Evolutionary conservation across 2,113 vertebrate genomes (phyloP), one percentile per base, ranked within the genome.

Genomic region (Tenebrosternarchus preto): DNA sequence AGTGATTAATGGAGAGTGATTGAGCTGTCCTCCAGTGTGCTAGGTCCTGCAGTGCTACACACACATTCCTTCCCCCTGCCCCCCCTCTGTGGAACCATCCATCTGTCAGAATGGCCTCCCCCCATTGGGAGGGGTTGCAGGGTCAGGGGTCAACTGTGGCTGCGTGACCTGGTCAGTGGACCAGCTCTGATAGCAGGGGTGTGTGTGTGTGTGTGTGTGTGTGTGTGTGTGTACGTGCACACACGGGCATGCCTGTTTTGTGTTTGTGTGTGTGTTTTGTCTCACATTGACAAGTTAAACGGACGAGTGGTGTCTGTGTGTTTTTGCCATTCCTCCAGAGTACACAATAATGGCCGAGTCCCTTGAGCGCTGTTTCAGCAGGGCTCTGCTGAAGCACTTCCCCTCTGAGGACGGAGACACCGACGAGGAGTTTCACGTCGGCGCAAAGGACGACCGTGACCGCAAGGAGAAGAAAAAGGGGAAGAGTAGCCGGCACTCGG

Each of bases 261-360:
- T 36, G 31, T 78, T 9, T 79, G 8, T 59, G 17, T 33, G 67
- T 79, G 12, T 64, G 50, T 72, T 29, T 20, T 64, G 69, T 56
- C 24, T 72, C 69, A 20, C 50, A 29, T 59, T 53, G 29, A 12
- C 22, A 9, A 25, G 8, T 50, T 75, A 72, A 80, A 15, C 72
- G 5, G 56, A 50, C 66, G 77, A 27, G 63, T 20, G 16, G 19
- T 78, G 63, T 84, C 75, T 77, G 27, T 80, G 29, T 60, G 25
- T 78, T 56, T n/a, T 84, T 76, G 76, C 25, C 68, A n/a, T 36
- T 39, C 81, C 67, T 36, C 1, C 88, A 99, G 98, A 99, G 31
- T 99, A 99, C 85, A 98, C 96, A 5, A 93, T 95, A 91, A 99
- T 99, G 98, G 95, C 98, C 0, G 96, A 97, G 85, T 97, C 96